Evolutionary conservation across 2,797 vertebrate genomes (phyloP).

Genomic region (Echiichthys vipera): DNA sequence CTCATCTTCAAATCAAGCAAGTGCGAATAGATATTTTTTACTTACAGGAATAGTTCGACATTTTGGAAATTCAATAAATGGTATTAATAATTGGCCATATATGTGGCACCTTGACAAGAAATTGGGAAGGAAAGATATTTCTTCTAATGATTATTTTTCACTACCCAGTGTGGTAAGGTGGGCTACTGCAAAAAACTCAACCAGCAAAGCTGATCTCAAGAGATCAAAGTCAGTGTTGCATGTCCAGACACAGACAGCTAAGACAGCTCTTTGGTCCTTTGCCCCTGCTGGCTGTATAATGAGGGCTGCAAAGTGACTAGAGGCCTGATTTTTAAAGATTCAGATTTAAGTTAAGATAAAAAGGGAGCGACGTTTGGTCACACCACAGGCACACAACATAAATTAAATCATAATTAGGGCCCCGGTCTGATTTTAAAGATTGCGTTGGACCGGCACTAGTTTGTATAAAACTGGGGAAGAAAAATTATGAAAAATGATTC

Average conservation of each 20-base stretch:
- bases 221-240: constrained; percentile 68
- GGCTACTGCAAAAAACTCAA: constrained; percentile 45
- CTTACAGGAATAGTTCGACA: too few relatives aligned
- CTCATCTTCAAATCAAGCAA: too few relatives aligned
- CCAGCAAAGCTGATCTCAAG: constrained; percentile 60
- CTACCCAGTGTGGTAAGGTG: constrained; percentile 10
- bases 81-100: too few relatives aligned
- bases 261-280: constrained; percentile 48
- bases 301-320: constrained; percentile 49
- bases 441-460: too few relatives aligned
- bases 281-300: constrained; percentile 52
- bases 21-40: too few relatives aligned
- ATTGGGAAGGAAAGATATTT: constrained; percentile 15
- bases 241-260: constrained; percentile 61
- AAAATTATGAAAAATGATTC: constrained; percentile 1
- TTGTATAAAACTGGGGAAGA: constrained; percentile 11
- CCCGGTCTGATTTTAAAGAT: constrained; percentile 4
- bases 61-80: too few relatives aligned
- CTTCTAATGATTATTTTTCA: constrained; percentile 22
- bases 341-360: constrained; percentile 38
- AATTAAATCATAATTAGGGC: constrained; percentile 24
- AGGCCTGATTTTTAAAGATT: constrained; percentile 36
- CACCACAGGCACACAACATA: neutral
- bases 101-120: too few relatives aligned
- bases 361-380: constrained; percentile 30